Conservation (phyloP, 2,888 invertebrate species). For the Nudaria mundana region DNA sequence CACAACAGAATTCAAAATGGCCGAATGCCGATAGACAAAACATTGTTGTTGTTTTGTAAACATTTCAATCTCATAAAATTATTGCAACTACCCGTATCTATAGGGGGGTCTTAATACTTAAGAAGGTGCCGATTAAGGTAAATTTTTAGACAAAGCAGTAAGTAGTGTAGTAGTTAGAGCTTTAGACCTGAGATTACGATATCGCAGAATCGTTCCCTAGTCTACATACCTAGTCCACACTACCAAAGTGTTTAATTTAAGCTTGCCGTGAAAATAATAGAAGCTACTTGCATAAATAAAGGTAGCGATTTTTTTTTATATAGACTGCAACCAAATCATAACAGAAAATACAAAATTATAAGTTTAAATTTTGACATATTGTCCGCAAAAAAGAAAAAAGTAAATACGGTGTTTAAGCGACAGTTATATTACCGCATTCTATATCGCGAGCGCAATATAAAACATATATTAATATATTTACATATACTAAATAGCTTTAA, state of each 20-base stretch:
- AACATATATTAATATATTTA: slow-evolving; percentile 13
- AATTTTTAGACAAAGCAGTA: no score
- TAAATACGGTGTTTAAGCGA: slow-evolving; percentile 3
- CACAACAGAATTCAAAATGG: slow-evolving; percentile 20
- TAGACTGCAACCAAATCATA: no score
- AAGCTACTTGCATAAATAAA: no score
- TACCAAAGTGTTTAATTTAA: no score
- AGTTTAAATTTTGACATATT: slow-evolving; percentile 3
- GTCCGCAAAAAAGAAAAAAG: slow-evolving; percentile 2
- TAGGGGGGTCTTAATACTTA: background rate
- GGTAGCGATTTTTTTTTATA: no score
- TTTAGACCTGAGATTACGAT: no score
- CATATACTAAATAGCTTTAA: slow-evolving; percentile 14
- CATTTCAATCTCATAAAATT: slow-evolving; percentile 5
- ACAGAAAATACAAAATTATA: slow-evolving; percentile 11
- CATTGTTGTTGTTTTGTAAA: slow-evolving; percentile 22
- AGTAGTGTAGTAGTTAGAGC: no score
- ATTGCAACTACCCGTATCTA: background rate
- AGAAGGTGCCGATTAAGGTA: no score
- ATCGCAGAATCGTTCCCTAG: no score
- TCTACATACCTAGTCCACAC: no score
- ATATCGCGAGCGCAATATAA: background rate
- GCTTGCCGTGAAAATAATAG: no score
- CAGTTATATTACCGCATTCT: background rate
- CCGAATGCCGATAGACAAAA: slow-evolving; percentile 17